Conservation (phyloP, 2,888 invertebrate species). For the Synergus umbraculus region DNA sequence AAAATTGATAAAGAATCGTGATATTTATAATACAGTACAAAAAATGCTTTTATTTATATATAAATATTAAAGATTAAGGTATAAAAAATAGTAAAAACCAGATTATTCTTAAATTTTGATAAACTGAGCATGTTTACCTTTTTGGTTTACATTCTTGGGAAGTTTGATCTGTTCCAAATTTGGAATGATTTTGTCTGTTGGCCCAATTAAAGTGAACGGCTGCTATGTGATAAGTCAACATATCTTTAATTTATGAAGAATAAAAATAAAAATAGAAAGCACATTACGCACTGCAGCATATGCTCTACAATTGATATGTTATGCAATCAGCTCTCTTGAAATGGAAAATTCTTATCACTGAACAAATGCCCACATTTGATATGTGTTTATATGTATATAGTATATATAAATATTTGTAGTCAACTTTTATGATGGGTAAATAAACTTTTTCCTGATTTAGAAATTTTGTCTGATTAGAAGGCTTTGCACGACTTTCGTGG, state of each 20-base stretch:
- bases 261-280: slow-evolving; percentile 7
- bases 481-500: slow-evolving; percentile 36
- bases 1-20: neutral
- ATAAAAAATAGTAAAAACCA: neutral
- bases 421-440: slow-evolving; percentile 17
- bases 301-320: slow-evolving; percentile 15
- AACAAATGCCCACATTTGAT: slow-evolving; percentile 8
- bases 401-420: neutral
- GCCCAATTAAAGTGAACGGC: slow-evolving; percentile 68
- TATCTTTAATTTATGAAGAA: slow-evolving; percentile 44
- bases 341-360: slow-evolving; percentile 14
- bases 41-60: neutral
- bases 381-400: neutral
- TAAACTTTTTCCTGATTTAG: slow-evolving; percentile 27
- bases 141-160: neutral
- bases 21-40: neutral
- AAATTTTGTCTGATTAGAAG: slow-evolving; percentile 21
- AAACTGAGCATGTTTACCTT: neutral
- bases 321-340: neutral
- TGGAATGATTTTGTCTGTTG: slow-evolving; percentile 36
- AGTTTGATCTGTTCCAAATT: neutral
- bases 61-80: neutral
- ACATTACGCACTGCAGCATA: slow-evolving; percentile 16
- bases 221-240: slow-evolving; percentile 68
- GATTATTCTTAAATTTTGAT: neutral